Evolutionary conservation across 2,797 vertebrate species (phyloP).

Genomic region (Cyprinella venusta): DNA sequence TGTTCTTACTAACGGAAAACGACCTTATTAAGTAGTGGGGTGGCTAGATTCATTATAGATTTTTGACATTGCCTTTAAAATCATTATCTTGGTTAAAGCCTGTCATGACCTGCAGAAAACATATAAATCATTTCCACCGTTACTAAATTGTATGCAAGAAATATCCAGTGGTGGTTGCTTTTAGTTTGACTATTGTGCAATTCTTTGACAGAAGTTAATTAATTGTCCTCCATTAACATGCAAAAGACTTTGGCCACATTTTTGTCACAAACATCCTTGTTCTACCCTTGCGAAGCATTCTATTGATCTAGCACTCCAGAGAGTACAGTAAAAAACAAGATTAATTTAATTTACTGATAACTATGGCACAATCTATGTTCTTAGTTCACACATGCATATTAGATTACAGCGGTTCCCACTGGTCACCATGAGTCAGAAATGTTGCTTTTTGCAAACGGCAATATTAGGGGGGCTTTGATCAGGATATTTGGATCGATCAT

Average conservation of each 20-base stretch:
- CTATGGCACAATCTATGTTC: neutral
- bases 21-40: neutral
- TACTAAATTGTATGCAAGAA: neutral
- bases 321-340: neutral
- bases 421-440: neutral
- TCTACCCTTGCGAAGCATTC: neutral
- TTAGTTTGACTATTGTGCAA: conserved; percentile 4
- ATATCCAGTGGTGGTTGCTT: neutral
- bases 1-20: neutral
- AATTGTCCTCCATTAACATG: conserved; percentile 19
- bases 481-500: neutral
- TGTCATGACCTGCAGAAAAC: neutral
- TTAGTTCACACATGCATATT: neutral
- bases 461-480: neutral
- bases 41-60: neutral
- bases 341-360: neutral
- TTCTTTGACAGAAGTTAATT: conserved; percentile 21
- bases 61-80: neutral
- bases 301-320: conserved; percentile 10
- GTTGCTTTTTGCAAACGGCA: neutral
- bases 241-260: conserved; percentile 16
- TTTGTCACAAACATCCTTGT: conserved; percentile 3
- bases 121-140: neutral
- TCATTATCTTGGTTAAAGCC: neutral
- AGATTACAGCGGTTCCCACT: neutral